phyloP scores from a whole-genome alignment of 23 tunicate species.

The Trididemnum clinides region DNA sequence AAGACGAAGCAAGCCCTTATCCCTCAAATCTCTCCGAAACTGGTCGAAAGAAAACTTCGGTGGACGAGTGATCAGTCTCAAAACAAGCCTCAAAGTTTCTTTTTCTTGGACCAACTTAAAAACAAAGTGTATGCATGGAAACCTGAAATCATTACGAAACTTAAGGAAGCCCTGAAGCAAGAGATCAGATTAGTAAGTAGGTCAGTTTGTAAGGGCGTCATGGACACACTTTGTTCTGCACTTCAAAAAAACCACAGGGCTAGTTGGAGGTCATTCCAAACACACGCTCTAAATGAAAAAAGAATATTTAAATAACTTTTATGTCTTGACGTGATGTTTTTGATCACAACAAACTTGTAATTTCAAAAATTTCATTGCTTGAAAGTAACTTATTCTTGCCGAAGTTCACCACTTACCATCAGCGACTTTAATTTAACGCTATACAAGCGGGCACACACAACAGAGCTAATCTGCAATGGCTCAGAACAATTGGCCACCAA shows the following conservation, averaged over 20 bases:
- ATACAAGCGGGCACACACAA: too few species aligned
- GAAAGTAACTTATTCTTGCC: too few species aligned
- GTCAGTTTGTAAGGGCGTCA: background rate
- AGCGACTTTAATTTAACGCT: too few species aligned
- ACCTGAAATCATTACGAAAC: background rate
- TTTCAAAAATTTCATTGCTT: background rate
- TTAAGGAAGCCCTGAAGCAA: background rate
- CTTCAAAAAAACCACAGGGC: slow-evolving; percentile 1
- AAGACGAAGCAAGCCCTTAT: background rate
- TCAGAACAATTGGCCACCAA: too few species aligned
- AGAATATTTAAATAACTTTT: background rate
- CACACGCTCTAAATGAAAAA: slow-evolving; percentile 2
- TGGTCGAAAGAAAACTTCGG: background rate
- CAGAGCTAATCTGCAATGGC: too few species aligned
- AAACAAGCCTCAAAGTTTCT: background rate
- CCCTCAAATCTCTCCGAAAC: background rate
- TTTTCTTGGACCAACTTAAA: background rate
- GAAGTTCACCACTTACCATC: too few species aligned
- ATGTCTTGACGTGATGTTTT: background rate
- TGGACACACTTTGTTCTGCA: background rate
- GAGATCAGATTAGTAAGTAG: background rate
- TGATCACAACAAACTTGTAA: background rate
- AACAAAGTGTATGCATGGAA: background rate
- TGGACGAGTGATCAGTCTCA: background rate
- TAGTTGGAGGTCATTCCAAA: background rate